Percentiles rank a stretch among this genome's conserved stretches.
Conservation (phyloP, 2,797 vertebrate species). For the Poeciliopsis infans region DNA sequence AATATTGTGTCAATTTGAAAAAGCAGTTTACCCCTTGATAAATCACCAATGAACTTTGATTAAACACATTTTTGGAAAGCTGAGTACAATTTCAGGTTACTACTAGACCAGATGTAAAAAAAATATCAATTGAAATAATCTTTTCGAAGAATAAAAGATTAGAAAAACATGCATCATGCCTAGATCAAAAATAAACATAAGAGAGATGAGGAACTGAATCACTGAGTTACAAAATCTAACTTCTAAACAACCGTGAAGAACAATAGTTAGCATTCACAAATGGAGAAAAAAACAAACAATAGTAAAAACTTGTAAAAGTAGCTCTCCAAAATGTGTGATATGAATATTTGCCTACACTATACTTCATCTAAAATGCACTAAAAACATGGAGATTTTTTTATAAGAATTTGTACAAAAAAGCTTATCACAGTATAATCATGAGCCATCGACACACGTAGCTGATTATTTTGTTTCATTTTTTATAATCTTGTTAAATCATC, state of each 20-base stretch:
- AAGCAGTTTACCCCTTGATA: not conserved
- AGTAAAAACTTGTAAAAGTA: not conserved
- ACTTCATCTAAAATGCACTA: not conserved
- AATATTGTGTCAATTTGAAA: not conserved
- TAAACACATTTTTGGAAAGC: not conserved
- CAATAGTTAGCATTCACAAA: not conserved
- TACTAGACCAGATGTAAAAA: not conserved
- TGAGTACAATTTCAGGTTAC: not conserved
- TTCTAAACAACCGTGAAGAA: not conserved
- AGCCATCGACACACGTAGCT: not conserved
- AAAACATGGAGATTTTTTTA: not conserved
- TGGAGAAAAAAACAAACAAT: not conserved
- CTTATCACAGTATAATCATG: not conserved
- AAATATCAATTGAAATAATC: not conserved
- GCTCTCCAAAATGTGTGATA: not conserved
- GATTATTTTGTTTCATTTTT: not conserved
- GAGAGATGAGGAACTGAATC: not conserved
- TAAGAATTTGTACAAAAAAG: not conserved
- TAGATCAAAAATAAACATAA: not conserved
- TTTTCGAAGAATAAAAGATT: not conserved
- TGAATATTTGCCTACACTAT: not conserved
- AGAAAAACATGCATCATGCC: not conserved
- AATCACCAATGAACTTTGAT: not conserved
- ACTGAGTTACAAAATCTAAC: not conserved
- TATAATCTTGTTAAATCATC: conserved; percentile 57